A percentile compares a stretch with the other conserved stretches of the same genome.
Evolutionary conservation across 2,888 invertebrate species (phyloP).

Genomic region (Synanthedon tipuliformis): DNA sequence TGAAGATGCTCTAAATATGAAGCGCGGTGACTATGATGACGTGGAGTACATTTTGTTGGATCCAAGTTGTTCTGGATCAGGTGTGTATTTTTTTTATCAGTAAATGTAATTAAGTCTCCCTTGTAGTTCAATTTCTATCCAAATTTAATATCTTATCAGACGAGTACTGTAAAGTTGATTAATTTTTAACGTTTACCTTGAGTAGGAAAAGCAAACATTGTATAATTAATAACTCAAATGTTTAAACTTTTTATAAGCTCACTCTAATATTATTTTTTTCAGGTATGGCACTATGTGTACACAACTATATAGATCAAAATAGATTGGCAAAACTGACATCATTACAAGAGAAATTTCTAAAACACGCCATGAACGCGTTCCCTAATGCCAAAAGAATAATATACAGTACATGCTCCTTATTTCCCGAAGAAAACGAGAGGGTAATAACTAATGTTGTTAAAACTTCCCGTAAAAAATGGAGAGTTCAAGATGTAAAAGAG

Average conservation of each 20-base stretch:
- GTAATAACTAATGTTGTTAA: conserved; percentile 82
- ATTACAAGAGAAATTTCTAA: conserved; percentile 85
- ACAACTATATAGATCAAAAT: conserved; percentile 51
- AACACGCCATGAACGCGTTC: conserved; percentile 86
- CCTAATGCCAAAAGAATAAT: conserved; percentile 87
- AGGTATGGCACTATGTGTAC: conserved; percentile 56
- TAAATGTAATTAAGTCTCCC: no score
- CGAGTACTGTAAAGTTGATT: background rate
- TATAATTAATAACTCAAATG: background rate
- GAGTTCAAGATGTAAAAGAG: conserved; percentile 72
- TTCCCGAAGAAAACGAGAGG: conserved; percentile 92
- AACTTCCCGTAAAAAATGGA: conserved; percentile 67
- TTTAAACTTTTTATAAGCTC: background rate
- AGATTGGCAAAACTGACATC: conserved; percentile 77
- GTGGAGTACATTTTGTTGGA: conserved; percentile 95
- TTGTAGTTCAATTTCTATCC: background rate
- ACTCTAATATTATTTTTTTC: conserved; percentile 7
- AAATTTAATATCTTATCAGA: background rate
- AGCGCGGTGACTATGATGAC: conserved; percentile 69
- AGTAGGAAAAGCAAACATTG: background rate
- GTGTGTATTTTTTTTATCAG: conserved; percentile 41
- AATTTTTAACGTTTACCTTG: no score
- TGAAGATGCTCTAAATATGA: conserved; percentile 79
- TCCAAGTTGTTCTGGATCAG: conserved; percentile 96
- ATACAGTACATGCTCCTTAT: conserved; percentile 96